A percentile compares a stretch with the other conserved stretches of the same genome.
Conservation (phyloP, 2,797 vertebrate genomes). For the Hybognathus amarus region DNA sequence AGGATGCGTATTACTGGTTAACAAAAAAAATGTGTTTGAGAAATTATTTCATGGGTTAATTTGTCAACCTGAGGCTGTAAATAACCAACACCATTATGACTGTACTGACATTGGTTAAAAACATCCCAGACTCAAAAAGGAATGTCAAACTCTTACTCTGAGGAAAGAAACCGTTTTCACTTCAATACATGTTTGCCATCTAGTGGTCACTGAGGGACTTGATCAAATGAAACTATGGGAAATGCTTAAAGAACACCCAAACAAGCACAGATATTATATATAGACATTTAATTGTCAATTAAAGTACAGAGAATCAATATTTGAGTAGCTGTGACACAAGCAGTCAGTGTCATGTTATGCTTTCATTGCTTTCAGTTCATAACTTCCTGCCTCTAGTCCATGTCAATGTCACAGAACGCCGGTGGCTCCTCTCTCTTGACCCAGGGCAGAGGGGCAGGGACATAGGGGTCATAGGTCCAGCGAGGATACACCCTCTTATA, state of each 20-base stretch:
- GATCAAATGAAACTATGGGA: background rate
- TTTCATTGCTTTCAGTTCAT: background rate
- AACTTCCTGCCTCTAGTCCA: conserved; percentile 75
- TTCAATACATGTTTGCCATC: conserved; percentile 72
- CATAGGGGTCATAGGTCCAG: conserved; percentile 91
- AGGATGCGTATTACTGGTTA: conserved; percentile 24
- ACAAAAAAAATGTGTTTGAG: background rate
- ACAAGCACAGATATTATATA: background rate
- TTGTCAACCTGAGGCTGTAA: conserved; percentile 20
- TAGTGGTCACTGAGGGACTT: conserved; percentile 66
- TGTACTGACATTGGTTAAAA: conserved; percentile 2
- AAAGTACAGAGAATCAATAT: background rate
- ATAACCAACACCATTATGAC: conserved; percentile 1
- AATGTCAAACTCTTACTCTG: background rate
- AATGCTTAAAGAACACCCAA: conserved; percentile 8
- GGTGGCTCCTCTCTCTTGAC: conserved; percentile 76
- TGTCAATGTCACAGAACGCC: conserved; percentile 75
- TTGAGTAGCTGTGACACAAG: background rate
- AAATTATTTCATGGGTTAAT: background rate
- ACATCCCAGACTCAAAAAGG: conserved; percentile 15
- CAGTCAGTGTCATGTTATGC: conserved; percentile 1
- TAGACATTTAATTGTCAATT: conserved; percentile 15
- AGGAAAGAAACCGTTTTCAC: conserved; percentile 18
- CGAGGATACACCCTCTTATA: conserved; percentile 93
- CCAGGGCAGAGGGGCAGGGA: conserved; percentile 82